Evolutionary conservation across 2,113 vertebrate species (phyloP), one percentile per base, ranked within the genome.

Genomic region (Phainopepla nitens): DNA sequence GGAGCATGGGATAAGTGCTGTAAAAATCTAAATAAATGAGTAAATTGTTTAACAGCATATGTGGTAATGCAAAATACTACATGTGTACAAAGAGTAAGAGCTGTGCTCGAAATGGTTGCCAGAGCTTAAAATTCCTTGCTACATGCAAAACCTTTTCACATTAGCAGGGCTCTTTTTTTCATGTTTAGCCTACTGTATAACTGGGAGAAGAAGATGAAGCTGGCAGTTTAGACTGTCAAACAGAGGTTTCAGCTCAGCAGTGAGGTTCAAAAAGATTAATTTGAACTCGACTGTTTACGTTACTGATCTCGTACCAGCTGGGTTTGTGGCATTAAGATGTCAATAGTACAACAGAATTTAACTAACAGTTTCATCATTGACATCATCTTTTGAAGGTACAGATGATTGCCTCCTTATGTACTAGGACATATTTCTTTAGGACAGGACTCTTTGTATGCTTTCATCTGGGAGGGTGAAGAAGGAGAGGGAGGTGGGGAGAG

Each of bases 331-430:
- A 92, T 93, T 93, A 91, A 94, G 95, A 97, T 95, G 96, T 97
- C 97, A 97, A 97, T 97, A 97, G 89, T 93, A 97, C 95, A 96
- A 93, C 96, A 91, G 95, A 96, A 96, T 95, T 96, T 96, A 97
- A 94, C 95, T 94, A 96, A 96, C 94, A 94, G 93, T 96, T 97
- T 97, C 95, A 97, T 96, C 95, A 95, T 3, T 95, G 96, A 97
- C 95, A 97, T 93, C 84, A 91, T 90, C 96, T 95, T 94, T 94
- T 95, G 96, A 97, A 94, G 92, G 94, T 96, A 97, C 89, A 97
- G 96, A 97, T 95, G 97, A 97, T 97, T 97, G 91, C 94, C 87
- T 97, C 82, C 92, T 96, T 92, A 94, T 78, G 84, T 92, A 96
- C 81, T 70, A 89, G 75, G 82, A 88, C 87, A 96, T 97, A 96